Base-by-base conservation (phyloP, 2,888 invertebrate species). In the Syrista parreyssii region DNA sequence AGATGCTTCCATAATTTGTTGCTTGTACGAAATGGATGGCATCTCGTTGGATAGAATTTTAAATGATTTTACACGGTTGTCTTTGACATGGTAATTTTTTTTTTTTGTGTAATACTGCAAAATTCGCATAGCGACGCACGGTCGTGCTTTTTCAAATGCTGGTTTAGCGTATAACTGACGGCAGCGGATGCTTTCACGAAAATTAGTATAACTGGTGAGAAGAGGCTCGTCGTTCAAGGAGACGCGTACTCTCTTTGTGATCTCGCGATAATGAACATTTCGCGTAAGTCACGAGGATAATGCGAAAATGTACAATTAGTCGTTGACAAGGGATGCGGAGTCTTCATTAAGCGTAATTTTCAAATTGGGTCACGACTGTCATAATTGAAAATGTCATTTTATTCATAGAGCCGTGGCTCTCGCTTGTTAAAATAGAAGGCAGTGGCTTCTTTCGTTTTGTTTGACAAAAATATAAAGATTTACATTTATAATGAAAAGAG, bases 301-400 rank as follows among this genome's bases (percentile, higher is more conserved):
- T 33, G 71, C 33, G 15, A 71, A 31, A 71, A 33, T 32, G 71
- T 11, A 71, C 32, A 71, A 71, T 71, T 71, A 71, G 6, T 15
- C 15, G 32, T 31, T 15, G 32, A 12, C 35, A 34, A 55, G 55
- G 72, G 30, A 74, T 31, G n/a, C 34, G 68, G 36, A 32, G 55
- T 68, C 74, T 68, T 68, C 32, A 76, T 76, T 77, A 74, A 35
- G 68, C 35, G 35, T 68, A 68, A 74, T 74, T 68, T 34, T 34
- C 55, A 35, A 35, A 77, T 55, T 77, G 36, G 73, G 74, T 77
- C 74, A 32, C 9, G 55, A 55, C 23, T 55, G 34, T 68, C 74
- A 68, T 34, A 74, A 77, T 74, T 74, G 68, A 73, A 74, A 74
- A 55, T 31, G 6, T 35, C 34, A 77, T 74, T 74, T 74, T 33